A percentile compares a stretch with the other conserved stretches of the same genome.
phyloP scores from a whole-genome alignment of 2,888 invertebrate genomes.

The Gibbula magus region DNA sequence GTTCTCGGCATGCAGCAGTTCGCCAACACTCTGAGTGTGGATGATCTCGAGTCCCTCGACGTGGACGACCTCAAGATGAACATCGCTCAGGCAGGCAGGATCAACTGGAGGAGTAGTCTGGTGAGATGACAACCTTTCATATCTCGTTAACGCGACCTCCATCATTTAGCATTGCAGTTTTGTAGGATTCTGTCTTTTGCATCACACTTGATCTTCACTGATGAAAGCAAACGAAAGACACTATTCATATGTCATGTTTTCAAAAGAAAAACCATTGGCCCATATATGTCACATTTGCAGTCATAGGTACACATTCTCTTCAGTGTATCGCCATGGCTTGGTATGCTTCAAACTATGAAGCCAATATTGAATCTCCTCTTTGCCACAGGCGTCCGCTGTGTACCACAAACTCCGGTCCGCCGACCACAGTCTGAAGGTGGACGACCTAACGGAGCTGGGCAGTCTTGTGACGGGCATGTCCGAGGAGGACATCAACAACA shows the following conservation, averaged over 20 bases:
- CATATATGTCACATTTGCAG: too few relatives aligned
- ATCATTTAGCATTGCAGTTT: too few relatives aligned
- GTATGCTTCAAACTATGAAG: background rate
- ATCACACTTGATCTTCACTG: too few relatives aligned
- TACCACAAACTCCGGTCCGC: conserved; percentile 24
- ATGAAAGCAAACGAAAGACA: too few relatives aligned
- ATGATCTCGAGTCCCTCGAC: conserved; percentile 37
- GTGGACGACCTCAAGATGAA: conserved; percentile 28
- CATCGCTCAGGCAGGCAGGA: background rate
- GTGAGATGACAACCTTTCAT: background rate
- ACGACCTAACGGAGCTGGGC: conserved; percentile 33
- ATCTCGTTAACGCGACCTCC: too few relatives aligned
- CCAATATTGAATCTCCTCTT: background rate
- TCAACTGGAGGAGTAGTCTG: conserved; percentile 13
- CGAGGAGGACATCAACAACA: conserved; percentile 37
- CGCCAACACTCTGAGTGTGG: conserved; percentile 34
- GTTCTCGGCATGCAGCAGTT: conserved; percentile 30
- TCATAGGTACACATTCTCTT: too few relatives aligned
- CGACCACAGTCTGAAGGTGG: conserved; percentile 28
- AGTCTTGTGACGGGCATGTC: conserved; percentile 38
- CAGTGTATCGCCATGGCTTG: too few relatives aligned
- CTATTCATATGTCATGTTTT: too few relatives aligned
- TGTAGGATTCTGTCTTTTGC: too few relatives aligned
- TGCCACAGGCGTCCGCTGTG: conserved; percentile 34
- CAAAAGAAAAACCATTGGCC: too few relatives aligned